Base-by-base conservation (phyloP, 2,113 vertebrate genomes). In the western clawed frog (Xenopus tropicalis) region DNA sequence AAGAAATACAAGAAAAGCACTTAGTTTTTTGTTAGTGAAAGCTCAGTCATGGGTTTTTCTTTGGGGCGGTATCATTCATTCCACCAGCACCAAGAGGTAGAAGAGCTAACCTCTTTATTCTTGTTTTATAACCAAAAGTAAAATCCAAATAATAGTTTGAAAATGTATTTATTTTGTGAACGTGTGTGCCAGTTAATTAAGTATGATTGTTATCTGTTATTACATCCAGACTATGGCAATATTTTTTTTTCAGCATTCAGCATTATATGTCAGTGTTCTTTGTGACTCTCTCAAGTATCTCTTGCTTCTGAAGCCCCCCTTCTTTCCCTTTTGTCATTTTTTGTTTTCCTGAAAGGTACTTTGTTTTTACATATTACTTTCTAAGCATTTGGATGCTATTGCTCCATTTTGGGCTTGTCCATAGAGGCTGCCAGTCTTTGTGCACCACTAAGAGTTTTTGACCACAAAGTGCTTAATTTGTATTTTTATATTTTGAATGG, bases 121-220 rank as follows among this genome's bases (percentile, higher is more conserved):
- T 66, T 73, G 63, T 66, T 73, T 73, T 66, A 48, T 58, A 73
- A 59, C 58, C 21, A 64, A 65, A 23, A 66, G 54, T 51, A 71
- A 8, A 57, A 17, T 57, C 54, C 54, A 57, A 17, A 17, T 57
- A 1, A 22, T 71, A 14, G 70, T 72, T 72, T 25, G 65, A 46
- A 72, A 51, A 64, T 20, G 64, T 61, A 72, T 43, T 68, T 54
- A 68, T 68, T 68, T 68, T 25, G 51, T 56, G 14, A 44, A 23
- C 5, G 21, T 66, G 57, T 66, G 6, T 25, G 21, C 3, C 46
- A 12, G 22, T 52, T 48, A 17, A 13, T 48, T 54, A 17, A n/a
- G 52, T 54, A n/a, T 54, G 19, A 54, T n/a, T 20, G 19, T 54
- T n/a, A n/a, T n/a, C 19, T 54, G 16, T 54, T 48, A 14, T 54